Evolutionary conservation across 2,113 vertebrate species (phyloP), one percentile per base, ranked within the genome.

Genomic region (Amblyopsis rosae): DNA sequence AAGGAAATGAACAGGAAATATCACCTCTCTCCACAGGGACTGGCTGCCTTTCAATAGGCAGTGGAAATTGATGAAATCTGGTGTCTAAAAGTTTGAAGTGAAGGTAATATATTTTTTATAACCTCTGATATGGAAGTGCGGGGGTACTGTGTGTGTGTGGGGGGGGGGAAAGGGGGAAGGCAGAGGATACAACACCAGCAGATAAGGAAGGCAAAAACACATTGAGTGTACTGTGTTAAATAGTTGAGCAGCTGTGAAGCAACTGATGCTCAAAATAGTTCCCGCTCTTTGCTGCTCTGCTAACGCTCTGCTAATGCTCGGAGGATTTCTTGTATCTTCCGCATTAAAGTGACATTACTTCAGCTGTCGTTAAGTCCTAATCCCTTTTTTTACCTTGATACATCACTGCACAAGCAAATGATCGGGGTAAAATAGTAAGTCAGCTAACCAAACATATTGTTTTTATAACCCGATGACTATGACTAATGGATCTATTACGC

Each of bases 201-300:
- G 13, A 54, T 8, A 54, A 15, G 13, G 35, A 16, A 35, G 56
- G 64, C 12, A 46, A 70, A 57, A 73, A 73, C 49, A 63, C 48
- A 35, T 10, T 16, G 49, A 73, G 62, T 65, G 68, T 46, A 71
- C 59, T 59, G n/a, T 70, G 73, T 65, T 73, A 49, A 16, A 19
- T 61, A 75, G 58, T 76, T 64, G 75, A 72, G 59, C 33, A 60
- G 35, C 12, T 32, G 32, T 35, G 61, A 57, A 69, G 51, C 32
- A 15, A 32, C 35, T 11, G 11, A 46, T 17, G 35, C 73, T 65
- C 17, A 71, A 80, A 87, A 83, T 85, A 85, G 67, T 56, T 48
- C 63, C 13, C 16, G 51, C 53, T 41, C 59, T 45, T 81, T 70
- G 79, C 71, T 76, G 62, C 62, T 26, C 76, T 74, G 64, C 69